Evolutionary conservation across 2,888 invertebrate genomes (phyloP), one percentile per base, ranked within the genome.

Genomic region (Mythimna loreyi): DNA sequence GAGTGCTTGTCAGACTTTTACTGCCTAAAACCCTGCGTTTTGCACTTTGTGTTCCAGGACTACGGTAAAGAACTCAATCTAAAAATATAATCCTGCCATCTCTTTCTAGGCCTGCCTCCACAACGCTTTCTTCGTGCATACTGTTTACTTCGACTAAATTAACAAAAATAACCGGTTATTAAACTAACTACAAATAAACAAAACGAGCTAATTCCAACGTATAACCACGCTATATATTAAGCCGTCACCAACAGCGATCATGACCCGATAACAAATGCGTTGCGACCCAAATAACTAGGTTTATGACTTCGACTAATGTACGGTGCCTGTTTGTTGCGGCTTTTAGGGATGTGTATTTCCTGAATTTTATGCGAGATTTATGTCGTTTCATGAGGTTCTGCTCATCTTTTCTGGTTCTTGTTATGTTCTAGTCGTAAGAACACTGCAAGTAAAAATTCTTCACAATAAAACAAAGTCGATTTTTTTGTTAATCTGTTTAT

Each of bases 181-280:
- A 59, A 55, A 55, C 36, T 53, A 58, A 30, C 47, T 33, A 45
- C 16, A 25, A 64, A 77, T 61, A 43, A 72, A 60, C 61, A 43
- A 72, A 60, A 73, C 50, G 47, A 62, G 45, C 36, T 60, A 66
- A 76, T 79, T 69, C 60, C 36, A 69, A 59, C 53, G 50, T 53
- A 67, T 69, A 75, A 78, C 70, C 62, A 69, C 45, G 47, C 56
- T 60, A 80, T 69, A 72, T 67, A 70, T 58, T 58, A 61, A 50
- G 45, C 30, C 68, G 62, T 72, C 71, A 68, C 53, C 76, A 67
- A 25, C 40, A 55, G 71, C 67, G 80, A 74, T 83, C 83, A 76
- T 83, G 83, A 81, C 81, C 83, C 67, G 73, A 79, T 81, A 83
- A 67, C 80, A 64, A 75, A 83, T 75, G 67, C 72, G 64, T 71